Evolutionary conservation across 2,888 invertebrate species (phyloP).

Genomic region (Stenotaenia linearis): DNA sequence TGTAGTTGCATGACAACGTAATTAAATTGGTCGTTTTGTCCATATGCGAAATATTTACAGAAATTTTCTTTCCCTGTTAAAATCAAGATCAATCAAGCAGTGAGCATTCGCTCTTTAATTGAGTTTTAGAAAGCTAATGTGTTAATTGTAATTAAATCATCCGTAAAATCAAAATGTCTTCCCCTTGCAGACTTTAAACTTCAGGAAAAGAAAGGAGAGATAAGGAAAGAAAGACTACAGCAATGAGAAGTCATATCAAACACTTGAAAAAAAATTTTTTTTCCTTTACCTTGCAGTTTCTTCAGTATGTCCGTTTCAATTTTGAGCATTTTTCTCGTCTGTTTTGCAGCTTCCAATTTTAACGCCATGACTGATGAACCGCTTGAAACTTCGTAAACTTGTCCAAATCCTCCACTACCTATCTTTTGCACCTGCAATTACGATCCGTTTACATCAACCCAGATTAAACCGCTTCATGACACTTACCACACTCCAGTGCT

Average conservation of each 20-base stretch:
- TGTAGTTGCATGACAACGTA: slow-evolving; percentile 99
- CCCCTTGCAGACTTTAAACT: too few species aligned
- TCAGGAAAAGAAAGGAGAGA: too few species aligned
- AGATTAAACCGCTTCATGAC: background rate
- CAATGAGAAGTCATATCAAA: background rate
- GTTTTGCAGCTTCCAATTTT: slow-evolving; percentile 95
- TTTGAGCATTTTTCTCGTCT: slow-evolving; percentile 97
- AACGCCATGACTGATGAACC: slow-evolving; percentile 92
- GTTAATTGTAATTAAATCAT: too few species aligned
- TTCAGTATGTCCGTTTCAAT: slow-evolving; percentile 99
- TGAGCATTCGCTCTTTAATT: too few species aligned
- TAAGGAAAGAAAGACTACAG: too few species aligned
- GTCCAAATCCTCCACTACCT: slow-evolving; percentile 99
- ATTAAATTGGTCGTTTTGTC: slow-evolving; percentile 96
- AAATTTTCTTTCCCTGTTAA: slow-evolving; percentile 85
- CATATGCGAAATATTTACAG: slow-evolving; percentile 98
- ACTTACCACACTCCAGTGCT: too few species aligned
- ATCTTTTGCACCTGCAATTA: slow-evolving; percentile 74
- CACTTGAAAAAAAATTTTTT: background rate
- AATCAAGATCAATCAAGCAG: background rate
- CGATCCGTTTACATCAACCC: background rate
- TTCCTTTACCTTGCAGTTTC: slow-evolving; percentile 85
- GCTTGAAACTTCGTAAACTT: slow-evolving; percentile 98
- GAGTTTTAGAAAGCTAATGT: background rate
- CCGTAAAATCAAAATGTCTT: too few species aligned